These are phyloP conservation scores for Drosophila rufa DNA, from an alignment of 1,140 invertebrate genomes.

Conservation along the genomic window DNA sequence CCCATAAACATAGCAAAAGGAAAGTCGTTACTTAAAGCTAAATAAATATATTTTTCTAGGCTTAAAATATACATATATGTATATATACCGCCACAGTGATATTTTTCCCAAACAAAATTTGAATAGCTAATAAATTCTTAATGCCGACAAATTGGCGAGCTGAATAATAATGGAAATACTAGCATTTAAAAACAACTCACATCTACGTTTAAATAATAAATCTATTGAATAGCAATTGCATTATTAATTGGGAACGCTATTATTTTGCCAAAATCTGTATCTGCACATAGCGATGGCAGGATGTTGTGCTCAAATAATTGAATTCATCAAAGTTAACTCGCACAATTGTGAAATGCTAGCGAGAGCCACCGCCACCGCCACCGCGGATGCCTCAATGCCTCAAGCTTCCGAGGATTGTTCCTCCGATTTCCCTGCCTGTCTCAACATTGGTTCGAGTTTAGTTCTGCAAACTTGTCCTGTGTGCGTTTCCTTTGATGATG, in stretches of 20 bases:
- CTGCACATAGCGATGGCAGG: slow-evolving; percentile 20
- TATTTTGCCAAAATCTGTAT: slow-evolving; percentile 11
- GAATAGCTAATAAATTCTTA: neutral
- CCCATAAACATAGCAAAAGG: too few relatives aligned
- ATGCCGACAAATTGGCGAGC: slow-evolving; percentile 3
- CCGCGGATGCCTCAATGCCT: slow-evolving; percentile 28
- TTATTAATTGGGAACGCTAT: slow-evolving; percentile 6
- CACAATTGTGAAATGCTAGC: slow-evolving; percentile 68
- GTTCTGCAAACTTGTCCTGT: slow-evolving; percentile 61
- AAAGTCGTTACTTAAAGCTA: neutral
- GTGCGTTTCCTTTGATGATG: slow-evolving; percentile 70
- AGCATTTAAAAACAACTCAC: slow-evolving; percentile 3
- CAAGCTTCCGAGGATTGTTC: slow-evolving; percentile 19
- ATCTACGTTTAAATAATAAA: slow-evolving; percentile 4
- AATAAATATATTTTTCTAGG: neutral
- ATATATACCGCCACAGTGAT: neutral
- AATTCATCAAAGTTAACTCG: slow-evolving; percentile 83
- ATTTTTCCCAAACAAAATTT: neutral
- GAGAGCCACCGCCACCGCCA: slow-evolving; percentile 2
- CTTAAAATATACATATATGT: neutral
- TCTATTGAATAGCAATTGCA: neutral
- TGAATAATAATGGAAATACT: neutral
- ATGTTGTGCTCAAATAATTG: slow-evolving; percentile 70
- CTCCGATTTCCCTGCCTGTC: slow-evolving; percentile 28
- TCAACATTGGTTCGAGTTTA: slow-evolving; percentile 62